A percentile compares a stretch with the other conserved stretches of the same genome.
phyloP scores from a whole-genome alignment of 2,888 invertebrate genomes.

The Papilio protenor region DNA sequence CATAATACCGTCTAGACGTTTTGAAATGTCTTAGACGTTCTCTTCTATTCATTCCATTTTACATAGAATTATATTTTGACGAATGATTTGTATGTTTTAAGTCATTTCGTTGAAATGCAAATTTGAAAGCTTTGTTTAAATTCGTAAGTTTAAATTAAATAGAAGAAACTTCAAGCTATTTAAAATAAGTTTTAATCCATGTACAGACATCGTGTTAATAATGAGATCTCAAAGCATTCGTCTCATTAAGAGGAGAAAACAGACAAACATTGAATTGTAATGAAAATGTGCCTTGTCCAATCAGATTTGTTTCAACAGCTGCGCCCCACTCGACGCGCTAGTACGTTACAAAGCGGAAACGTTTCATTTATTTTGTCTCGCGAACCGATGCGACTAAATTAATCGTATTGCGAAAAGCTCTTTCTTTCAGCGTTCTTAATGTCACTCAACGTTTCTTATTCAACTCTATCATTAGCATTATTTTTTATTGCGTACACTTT shows the following conservation, averaged over 20 bases:
- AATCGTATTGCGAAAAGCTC: constrained; percentile 28
- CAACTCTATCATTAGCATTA: background rate
- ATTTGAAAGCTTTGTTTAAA: background rate
- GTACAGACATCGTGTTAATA: background rate
- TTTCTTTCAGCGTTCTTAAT: constrained; percentile 13
- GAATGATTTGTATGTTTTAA: constrained; percentile 5
- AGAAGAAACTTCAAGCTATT: background rate
- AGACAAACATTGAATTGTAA: constrained; percentile 7
- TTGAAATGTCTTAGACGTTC: constrained; percentile 23
- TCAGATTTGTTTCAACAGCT: constrained; percentile 31
- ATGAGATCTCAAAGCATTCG: background rate
- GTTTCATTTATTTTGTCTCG: constrained; percentile 32
- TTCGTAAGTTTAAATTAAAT: background rate
- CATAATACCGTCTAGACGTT: constrained; percentile 24
- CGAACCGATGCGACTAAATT: constrained; percentile 24
- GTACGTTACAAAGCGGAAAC: constrained; percentile 26
- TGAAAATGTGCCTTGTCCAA: constrained; percentile 20
- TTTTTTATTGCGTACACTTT: background rate
- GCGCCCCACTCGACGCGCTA: constrained; percentile 1
- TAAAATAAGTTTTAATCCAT: background rate
- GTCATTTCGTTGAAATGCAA: background rate
- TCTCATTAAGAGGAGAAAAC: background rate
- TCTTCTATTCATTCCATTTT: constrained; percentile 13
- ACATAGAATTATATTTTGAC: constrained; percentile 20
- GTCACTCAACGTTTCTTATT: constrained; percentile 19